Conservation (phyloP, 2,888 invertebrate genomes). For the Holacanthella duospinosa region DNA sequence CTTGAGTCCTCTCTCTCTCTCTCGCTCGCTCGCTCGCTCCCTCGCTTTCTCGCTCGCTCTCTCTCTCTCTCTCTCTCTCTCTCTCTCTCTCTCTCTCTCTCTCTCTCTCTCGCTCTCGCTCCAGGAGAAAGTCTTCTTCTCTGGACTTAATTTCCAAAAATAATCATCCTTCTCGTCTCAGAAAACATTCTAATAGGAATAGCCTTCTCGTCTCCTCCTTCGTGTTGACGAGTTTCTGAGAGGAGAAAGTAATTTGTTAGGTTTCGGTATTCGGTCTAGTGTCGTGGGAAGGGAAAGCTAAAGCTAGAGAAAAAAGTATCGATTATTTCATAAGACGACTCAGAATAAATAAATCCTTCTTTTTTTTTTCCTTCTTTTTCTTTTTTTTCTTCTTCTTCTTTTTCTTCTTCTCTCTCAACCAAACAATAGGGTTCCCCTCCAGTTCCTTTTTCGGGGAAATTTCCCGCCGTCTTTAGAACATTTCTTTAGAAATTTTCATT, state of each 20-base stretch:
- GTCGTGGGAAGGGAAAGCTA: background rate
- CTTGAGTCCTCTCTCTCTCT: too few relatives aligned
- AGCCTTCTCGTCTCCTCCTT: background rate
- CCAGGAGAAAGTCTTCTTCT: background rate
- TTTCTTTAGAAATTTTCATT: background rate
- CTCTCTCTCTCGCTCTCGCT: background rate
- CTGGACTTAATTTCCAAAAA: constrained; percentile 1
- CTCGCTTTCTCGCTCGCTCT: background rate
- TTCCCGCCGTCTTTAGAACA: background rate
- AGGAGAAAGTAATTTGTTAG: background rate
- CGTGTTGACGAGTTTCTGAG: background rate
- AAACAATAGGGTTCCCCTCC: background rate
- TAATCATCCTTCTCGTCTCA: background rate
- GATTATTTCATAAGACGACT: background rate
- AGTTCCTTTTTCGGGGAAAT: background rate
- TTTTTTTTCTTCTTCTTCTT: background rate
- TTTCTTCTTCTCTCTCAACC: too few relatives aligned
- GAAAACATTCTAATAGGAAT: background rate
- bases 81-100: background rate
- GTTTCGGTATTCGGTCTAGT: too few relatives aligned
- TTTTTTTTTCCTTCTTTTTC: background rate
- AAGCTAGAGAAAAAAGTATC: background rate
- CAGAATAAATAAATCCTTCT: background rate
- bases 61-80: background rate
- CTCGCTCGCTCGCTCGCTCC: background rate